phyloP scores from a whole-genome alignment of 2,113 vertebrate species.

The Gopherus evgoodei region DNA sequence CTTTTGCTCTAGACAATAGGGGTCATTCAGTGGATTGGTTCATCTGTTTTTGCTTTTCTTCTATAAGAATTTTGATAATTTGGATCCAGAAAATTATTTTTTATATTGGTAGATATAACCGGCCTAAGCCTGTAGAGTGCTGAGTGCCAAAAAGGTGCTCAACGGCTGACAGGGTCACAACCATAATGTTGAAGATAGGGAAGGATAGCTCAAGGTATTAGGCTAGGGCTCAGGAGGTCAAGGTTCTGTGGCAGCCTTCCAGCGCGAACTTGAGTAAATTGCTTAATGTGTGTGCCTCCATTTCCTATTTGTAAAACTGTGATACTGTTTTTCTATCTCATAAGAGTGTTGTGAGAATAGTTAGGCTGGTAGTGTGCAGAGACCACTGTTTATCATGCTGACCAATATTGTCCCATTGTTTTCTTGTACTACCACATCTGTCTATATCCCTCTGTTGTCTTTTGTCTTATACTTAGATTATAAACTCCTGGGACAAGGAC shows the following conservation, averaged over 20 bases:
- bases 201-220: rapidly evolving
- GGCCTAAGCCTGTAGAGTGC: background rate
- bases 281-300: rapidly evolving
- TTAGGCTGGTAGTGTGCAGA: background rate
- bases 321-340: background rate
- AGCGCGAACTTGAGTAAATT: background rate
- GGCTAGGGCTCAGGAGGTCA: background rate
- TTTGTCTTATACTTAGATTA: background rate
- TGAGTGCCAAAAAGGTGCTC: background rate
- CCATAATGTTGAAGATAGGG: background rate
- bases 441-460: background rate
- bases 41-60: rapidly evolving
- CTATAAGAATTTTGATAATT: background rate
- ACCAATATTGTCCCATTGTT: too few species aligned
- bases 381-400: background rate
- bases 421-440: background rate
- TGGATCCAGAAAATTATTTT: rapidly evolving
- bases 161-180: background rate
- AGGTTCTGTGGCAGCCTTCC: background rate
- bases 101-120: rapidly evolving
- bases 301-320: rapidly evolving
- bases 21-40: rapidly evolving
- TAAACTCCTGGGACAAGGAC: background rate
- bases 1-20: rapidly evolving
- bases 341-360: background rate